phyloP scores from a whole-genome alignment of 2,113 vertebrate species.

The Ptyas mucosa region DNA sequence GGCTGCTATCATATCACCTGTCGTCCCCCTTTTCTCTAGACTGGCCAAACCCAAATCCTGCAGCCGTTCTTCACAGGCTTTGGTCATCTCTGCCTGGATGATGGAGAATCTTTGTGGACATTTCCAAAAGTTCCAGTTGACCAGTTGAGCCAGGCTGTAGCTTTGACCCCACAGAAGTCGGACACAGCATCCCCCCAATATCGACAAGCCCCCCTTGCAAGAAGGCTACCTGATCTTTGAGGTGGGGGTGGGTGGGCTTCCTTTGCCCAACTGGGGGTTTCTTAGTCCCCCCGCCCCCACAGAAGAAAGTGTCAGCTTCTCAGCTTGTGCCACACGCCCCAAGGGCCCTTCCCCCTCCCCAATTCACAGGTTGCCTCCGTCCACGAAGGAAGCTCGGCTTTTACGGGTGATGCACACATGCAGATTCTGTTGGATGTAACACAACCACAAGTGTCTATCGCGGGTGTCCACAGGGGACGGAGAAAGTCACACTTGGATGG shows the following conservation, averaged over 20 bases:
- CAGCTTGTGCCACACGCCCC: no score
- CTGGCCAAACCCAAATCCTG: not conserved
- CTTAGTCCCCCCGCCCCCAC: not conserved
- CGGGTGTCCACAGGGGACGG: not conserved
- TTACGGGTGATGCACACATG: not conserved
- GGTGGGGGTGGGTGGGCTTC: not conserved
- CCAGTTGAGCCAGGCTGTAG: not conserved
- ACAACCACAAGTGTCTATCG: not conserved
- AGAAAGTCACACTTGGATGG: not conserved
- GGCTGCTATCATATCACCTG: no score
- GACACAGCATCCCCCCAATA: not conserved
- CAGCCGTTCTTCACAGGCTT: rapidly evolving
- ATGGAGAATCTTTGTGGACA: no score
- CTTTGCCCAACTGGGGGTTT: not conserved
- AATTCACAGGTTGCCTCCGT: not conserved
- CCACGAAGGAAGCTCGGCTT: not conserved
- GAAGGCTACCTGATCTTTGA: not conserved
- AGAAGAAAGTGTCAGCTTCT: not conserved
- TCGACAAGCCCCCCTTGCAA: not conserved
- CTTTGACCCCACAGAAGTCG: not conserved
- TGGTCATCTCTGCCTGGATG: not conserved
- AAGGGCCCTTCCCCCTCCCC: not conserved
- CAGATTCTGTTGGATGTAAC: no score
- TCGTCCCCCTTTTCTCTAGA: not conserved
- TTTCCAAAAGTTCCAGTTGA: not conserved